Percentiles rank a stretch among this genome's conserved stretches.
Conservation (phyloP, 2,797 vertebrate species). For the Myoxocephalus aenaeus region DNA sequence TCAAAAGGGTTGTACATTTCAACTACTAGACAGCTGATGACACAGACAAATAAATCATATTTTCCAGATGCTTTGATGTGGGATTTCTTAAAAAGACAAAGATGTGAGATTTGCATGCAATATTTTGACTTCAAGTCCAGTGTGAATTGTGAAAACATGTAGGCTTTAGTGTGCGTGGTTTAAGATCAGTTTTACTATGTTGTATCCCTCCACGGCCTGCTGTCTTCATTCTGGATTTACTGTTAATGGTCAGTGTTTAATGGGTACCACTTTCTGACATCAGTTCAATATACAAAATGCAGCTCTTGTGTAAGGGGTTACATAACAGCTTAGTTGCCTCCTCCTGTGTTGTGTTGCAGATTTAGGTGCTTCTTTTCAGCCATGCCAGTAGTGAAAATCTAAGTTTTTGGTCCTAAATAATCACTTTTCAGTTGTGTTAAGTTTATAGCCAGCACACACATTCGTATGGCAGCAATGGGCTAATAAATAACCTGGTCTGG, state of each 20-base stretch:
- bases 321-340: conserved; percentile 80
- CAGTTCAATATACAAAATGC: conserved; percentile 63
- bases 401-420: conserved; percentile 13
- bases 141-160: neutral
- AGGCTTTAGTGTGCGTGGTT: neutral
- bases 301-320: conserved; percentile 82
- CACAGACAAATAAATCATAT: neutral
- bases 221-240: conserved; percentile 44
- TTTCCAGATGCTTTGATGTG: neutral
- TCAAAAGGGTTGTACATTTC: neutral
- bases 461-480: neutral
- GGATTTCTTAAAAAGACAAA: neutral
- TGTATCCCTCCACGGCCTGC: neutral
- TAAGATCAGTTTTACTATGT: neutral
- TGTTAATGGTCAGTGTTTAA: conserved; percentile 48
- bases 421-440: neutral
- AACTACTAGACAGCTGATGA: neutral
- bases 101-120: neutral
- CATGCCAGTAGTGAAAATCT: conserved; percentile 19
- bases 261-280: conserved; percentile 46
- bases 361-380: conserved; percentile 67
- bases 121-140: neutral
- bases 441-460: neutral
- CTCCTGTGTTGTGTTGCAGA: conserved; percentile 63
- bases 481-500: neutral